Evolutionary conservation across 2,113 vertebrate species (phyloP), one percentile per base, ranked within the genome.

Genomic region (Myotis yumanensis): DNA sequence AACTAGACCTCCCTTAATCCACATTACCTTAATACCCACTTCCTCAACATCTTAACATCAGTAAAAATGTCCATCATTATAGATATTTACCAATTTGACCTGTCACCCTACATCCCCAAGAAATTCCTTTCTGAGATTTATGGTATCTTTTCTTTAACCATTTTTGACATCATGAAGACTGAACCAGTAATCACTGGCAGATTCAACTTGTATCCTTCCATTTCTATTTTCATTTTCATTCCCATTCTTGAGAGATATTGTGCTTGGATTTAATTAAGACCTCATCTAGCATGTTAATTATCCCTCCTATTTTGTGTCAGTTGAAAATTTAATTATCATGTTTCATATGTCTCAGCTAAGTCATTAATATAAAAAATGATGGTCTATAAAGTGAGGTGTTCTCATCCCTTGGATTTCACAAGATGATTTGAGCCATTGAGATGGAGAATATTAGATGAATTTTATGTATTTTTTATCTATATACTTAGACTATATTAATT

Each of bases 251-350:
- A 76, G 7, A 69, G n/a, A 32, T 57, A 37, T 6, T 85, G 43
- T 86, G 11, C 72, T 92, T 89, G 18, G 28, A 93, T 79, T 96
- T 91, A 95, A 90, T 89, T 83, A 95, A 93, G 75, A 75, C 20
- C 48, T 86, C 57, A 84, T 64, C 22, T 25, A 79, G 40, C 2
- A 57, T 76, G 54, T 80, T 80, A 90, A 91, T 80, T 79, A 2
- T 57, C 10, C 37, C 30, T 88, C 11, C 11, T 75, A 71, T 87
- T 80, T 91, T 69, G 69, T 87, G 57, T 87, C 85, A 87, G 69
- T 43, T 71, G 5, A 11, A 73, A 86, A 86, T 81, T 89, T 91
- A 84, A 71, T 64, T 57, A 84, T 57, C 86, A 57, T 71, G 3
- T 7, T 84, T 96, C 43, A 57, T 75, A 57, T 81, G 2, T 46